Conservation (phyloP, 2,797 vertebrate genomes). For the Cetoscarus ocellatus region DNA sequence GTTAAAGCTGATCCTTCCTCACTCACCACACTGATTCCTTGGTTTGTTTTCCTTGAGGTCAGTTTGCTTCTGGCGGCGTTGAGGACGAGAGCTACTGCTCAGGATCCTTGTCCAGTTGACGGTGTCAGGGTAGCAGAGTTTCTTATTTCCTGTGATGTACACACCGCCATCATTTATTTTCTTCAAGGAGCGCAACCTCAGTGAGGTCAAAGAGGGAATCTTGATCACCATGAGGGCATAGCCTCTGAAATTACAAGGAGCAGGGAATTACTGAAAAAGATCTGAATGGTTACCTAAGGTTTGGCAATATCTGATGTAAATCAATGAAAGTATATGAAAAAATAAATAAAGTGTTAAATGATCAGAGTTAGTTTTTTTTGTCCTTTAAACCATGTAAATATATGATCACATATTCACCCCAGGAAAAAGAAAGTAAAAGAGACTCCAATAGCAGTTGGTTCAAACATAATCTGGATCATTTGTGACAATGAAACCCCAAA, state of each 20-base stretch:
- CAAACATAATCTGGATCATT: no score
- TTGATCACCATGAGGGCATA: slow-evolving; percentile 93
- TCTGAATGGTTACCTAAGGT: neutral
- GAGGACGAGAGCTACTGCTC: slow-evolving; percentile 48
- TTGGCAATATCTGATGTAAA: no score
- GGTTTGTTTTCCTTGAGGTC: slow-evolving; percentile 87
- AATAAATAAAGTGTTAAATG: no score
- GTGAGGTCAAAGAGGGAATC: slow-evolving; percentile 88
- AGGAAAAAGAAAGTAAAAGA: no score
- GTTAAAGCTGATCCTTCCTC: neutral
- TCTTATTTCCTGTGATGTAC: slow-evolving; percentile 91
- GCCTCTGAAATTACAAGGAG: slow-evolving; percentile 74
- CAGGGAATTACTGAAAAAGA: neutral
- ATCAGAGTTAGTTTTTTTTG: no score
- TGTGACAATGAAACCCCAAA: no score
- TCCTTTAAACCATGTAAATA: no score
- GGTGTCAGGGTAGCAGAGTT: slow-evolving; percentile 91
- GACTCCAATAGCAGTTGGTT: no score
- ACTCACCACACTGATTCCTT: slow-evolving; percentile 86
- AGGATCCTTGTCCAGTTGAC: slow-evolving; percentile 90
- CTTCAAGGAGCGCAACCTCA: slow-evolving; percentile 90
- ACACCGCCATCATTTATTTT: slow-evolving; percentile 90
- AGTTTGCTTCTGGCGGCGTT: slow-evolving; percentile 66
- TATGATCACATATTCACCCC: no score
- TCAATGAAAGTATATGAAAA: no score